Base-by-base conservation (phyloP, 2,888 invertebrate genomes). In the Cacoxenus indagator region DNA sequence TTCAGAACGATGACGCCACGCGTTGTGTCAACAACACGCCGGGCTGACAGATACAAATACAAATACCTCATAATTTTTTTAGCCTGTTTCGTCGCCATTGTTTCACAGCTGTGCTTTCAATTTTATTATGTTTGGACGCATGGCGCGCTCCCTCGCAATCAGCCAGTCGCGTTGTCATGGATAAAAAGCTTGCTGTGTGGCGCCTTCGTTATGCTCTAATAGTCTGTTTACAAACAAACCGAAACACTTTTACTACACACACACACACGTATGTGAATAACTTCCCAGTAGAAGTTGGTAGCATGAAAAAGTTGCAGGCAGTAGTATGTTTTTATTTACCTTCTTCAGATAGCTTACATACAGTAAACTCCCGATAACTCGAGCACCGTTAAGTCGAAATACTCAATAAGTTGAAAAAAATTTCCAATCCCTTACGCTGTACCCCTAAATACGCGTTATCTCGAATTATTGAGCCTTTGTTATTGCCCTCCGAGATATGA, bases 1-100 rank as follows among this genome's bases (percentile, higher is more conserved):
- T 37, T 37, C 37, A 37, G 37, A 45, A 11, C 67, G 29, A 57
- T 73, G 72, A 72, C 70, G 70, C 73, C 73, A 73, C 22, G 37
- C 17, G 17, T 31, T 29, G 19, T 61, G 64, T 17, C n/a, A 64
- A 64, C 45, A 46, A 64, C 6, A 64, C 22, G 26, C 17, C 57
- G 24, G 17, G 26, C 45, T 6, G 24, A 22, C 17, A 51, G 51
- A 51, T 51, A 51, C 51, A 51, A 22, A 51, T 51, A 22, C 51
- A n/a, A 19, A 22, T 11, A 17, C 6, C 9, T 2, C 8, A 2
- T 37, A 11, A 11, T 37, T 37, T 31, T 31, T 31, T 31, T 1
- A 37, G 8, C 2, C 9, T 14, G 14, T 37, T 37, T 37, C 14
- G 1, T 37, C 37, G 14, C 37, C 9, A 37, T 37, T 37, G 2